Conservation (phyloP, 2,797 vertebrate genomes). For the Hippopotamyrus pictus region DNA sequence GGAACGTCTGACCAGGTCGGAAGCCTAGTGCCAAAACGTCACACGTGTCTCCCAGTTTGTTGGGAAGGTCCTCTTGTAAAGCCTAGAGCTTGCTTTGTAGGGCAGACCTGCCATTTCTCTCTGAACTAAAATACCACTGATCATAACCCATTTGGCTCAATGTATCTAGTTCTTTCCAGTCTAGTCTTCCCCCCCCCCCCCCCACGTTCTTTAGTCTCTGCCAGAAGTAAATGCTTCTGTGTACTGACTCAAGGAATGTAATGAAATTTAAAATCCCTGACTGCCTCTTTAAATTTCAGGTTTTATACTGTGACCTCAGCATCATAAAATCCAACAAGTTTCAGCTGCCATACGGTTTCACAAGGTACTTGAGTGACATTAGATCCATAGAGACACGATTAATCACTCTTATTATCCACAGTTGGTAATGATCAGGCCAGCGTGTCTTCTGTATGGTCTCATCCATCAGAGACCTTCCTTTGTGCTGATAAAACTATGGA, state of each 20-base stretch:
- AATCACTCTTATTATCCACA: not conserved
- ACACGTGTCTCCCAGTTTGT: not conserved
- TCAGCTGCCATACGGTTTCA: not conserved
- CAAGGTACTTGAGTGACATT: not conserved
- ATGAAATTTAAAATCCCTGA: not conserved
- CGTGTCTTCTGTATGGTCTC: not conserved
- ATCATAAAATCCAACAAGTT: not conserved
- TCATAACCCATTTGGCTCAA: not conserved
- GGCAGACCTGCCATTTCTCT: not conserved
- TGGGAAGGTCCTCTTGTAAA: not conserved
- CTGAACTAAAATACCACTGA: not conserved
- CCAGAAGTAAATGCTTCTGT: not conserved
- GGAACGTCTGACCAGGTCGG: not conserved
- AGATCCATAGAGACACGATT: not conserved
- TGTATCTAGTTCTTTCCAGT: not conserved
- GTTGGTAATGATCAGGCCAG: not conserved
- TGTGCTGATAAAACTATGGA: conserved; percentile 1
- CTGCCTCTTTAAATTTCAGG: not conserved
- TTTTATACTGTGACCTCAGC: conserved; percentile 11
- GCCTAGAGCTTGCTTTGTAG: not conserved
- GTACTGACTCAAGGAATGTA: not conserved
- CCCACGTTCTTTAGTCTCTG: not conserved
- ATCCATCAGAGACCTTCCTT: not conserved
- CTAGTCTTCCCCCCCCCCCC: not conserved
- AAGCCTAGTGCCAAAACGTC: not conserved